These are phyloP conservation scores for Sesia bembeciformis DNA, from an alignment of 2,888 invertebrate genomes.

Conservation along the genomic window DNA sequence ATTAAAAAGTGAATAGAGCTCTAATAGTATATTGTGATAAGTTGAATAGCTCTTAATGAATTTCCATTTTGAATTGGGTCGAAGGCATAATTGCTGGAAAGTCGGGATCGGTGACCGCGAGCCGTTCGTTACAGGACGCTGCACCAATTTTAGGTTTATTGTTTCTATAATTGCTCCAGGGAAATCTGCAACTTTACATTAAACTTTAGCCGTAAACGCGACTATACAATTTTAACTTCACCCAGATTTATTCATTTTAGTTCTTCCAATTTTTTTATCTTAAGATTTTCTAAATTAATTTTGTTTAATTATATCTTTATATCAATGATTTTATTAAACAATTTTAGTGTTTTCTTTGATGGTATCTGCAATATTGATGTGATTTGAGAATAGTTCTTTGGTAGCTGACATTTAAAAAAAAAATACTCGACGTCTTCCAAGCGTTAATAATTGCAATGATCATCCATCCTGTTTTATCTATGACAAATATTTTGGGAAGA, in stretches of 20 bases:
- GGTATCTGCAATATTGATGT: not conserved
- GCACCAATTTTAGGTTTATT: constrained; percentile 68
- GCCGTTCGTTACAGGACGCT: constrained; percentile 37
- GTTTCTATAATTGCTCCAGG: constrained; percentile 67
- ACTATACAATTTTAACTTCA: constrained; percentile 24
- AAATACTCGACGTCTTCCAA: not conserved
- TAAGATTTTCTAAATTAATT: not conserved
- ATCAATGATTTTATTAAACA: too few relatives aligned
- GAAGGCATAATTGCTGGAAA: constrained; percentile 29
- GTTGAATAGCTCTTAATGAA: constrained; percentile 69
- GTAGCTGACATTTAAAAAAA: not conserved
- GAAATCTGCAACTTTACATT: constrained; percentile 39
- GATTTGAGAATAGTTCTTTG: not conserved
- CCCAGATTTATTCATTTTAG: not conserved
- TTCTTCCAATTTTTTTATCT: not conserved
- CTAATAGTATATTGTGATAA: constrained; percentile 65
- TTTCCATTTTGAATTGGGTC: constrained; percentile 42
- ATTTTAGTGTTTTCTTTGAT: too few relatives aligned
- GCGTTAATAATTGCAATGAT: not conserved
- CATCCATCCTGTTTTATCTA: not conserved
- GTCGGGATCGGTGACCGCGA: constrained; percentile 55
- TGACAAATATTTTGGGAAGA: constrained; percentile 20
- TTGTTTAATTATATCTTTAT: constrained; percentile 1
- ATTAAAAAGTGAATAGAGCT: constrained; percentile 56
- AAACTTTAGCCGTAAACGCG: constrained; percentile 28